Evolutionary conservation across 2,797 vertebrate species (phyloP), one percentile per base, ranked within the genome.

Genomic region (Varecia variegata): DNA sequence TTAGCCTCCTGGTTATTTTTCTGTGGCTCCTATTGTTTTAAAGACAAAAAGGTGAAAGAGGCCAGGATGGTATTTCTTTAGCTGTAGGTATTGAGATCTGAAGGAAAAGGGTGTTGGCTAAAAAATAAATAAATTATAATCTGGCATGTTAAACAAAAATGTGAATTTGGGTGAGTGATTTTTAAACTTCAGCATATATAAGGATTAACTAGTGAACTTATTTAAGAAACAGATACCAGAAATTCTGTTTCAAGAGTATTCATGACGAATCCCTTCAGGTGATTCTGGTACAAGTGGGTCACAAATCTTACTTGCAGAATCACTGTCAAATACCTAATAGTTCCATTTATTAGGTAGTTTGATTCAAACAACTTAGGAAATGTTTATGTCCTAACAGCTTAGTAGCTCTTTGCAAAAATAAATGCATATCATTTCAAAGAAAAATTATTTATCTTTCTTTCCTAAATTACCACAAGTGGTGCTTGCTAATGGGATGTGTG

Each of bases 1-100:
- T 74, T 54, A 56, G n/a, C 50, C 40, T 67, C 54, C 27, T 67
- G 80, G 38, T 56, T 84, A 71, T 70, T 87, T 93, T 83, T 67
- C 52, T 35, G 10, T 7, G 38, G 30, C 45, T 82, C 32, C 43
- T 35, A 21, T 56, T 38, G 15, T 77, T 96, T 67, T 50, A 65
- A 90, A 80, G 67, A n/a, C 4, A 73, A 65, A 82, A 45, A 79
- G 15, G 12, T 38, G 20, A 90, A 73, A 80, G 3, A 21, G 7
- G 10, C 15, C 10, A 70, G n/a, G 12, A 38, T 86, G 89, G 32
- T 35, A 86, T 32, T 85, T 81, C 62, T 92, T 58, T 45, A 90
- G 38, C 40, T 43, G 1, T 71, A n/a, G 23, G 70, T 50, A 88
- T 25, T 82, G 65, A 88, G 43, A 21, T 50, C 54, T 90, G 40